Evolutionary conservation across 2,113 vertebrate genomes (phyloP).

Genomic region (Erythrocebus patas): DNA sequence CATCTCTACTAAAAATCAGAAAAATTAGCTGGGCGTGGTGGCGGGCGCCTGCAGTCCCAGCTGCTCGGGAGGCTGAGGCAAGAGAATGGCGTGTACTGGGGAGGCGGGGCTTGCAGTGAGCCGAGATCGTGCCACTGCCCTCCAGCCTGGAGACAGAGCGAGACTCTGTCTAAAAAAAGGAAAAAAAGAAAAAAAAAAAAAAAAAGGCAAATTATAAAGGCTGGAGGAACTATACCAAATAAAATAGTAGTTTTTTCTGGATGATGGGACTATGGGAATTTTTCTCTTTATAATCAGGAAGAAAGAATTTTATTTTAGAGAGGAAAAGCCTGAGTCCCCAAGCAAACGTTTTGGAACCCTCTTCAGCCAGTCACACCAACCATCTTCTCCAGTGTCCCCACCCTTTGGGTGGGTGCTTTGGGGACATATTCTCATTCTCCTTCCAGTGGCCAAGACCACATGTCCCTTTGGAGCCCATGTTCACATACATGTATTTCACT

Average conservation of each 20-base stretch:
- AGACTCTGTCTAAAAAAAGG: too few species aligned
- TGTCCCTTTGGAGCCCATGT: neutral
- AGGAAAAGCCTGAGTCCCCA: neutral
- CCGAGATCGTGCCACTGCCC: accelerated
- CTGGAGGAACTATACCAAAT: neutral
- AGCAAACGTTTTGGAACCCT: neutral
- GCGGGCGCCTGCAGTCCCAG: too few species aligned
- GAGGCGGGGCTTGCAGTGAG: too few species aligned
- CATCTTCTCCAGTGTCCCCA: neutral
- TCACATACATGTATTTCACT: neutral
- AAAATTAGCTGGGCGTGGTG: too few species aligned
- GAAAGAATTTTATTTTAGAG: neutral
- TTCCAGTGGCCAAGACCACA: neutral
- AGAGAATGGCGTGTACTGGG: too few species aligned
- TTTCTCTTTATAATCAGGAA: conserved; percentile 1
- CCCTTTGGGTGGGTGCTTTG: neutral
- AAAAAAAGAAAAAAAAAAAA: neutral
- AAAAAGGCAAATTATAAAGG: neutral
- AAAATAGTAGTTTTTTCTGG: neutral
- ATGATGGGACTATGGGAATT: neutral
- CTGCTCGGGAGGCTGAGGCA: too few species aligned
- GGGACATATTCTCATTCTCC: neutral
- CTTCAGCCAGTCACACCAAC: neutral
- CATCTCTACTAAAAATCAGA: too few species aligned
- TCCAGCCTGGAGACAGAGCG: too few species aligned